Evolutionary conservation across 35 echinoderm and acorn worm species (phyloP), one percentile per base, ranked within the genome.

Genomic region (Lytechinus variegatus): DNA sequence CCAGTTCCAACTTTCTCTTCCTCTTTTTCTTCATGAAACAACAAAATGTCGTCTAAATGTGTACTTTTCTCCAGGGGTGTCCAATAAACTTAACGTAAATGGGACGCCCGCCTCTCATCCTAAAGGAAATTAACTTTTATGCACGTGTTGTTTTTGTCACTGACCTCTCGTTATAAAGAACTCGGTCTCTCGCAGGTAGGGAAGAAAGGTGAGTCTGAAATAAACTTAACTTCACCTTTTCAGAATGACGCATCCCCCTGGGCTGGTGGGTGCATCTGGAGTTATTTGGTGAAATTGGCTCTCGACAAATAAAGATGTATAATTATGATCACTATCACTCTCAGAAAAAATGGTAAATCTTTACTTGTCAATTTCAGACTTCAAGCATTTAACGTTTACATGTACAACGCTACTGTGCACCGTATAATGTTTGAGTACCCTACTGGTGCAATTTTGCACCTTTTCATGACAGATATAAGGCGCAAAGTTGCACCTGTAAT

Each of bases 41-140:
- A 79, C 66, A 79, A 79, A 44, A 79, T 79, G 61, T 71, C 61
- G 61, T 71, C 61, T 71, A 71, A 71, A 71, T 71, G 61, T 71
- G 66, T 79, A 79, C 66, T 79, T 79, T 79, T 79, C 66, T 79
- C 66, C 21, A 79, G 66, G 66, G 66, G n/a, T 79, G 19, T 79
- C 66, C 16, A 79, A 79, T 79, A 24, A 79, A 79, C 6, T 27
- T n/a, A 13, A n/a, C 66, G 66, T 79, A 19, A 79, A 79, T 79
- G 66, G n/a, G n/a, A 79, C 19, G 12, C 4, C 66, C 66, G 3
- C 19, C 66, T 79, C 66, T 24, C 19, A 79, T 16, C 66, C 66
- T 24, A 8, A 4, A 79, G 66, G 66, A 79, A 79, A 79, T 79
- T 79, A 79, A 24, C n/a, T 79, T 79, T 16, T 44, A 44, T 44